phyloP scores from a whole-genome alignment of 1,140 invertebrate species.

The Cotesia chilonis region DNA sequence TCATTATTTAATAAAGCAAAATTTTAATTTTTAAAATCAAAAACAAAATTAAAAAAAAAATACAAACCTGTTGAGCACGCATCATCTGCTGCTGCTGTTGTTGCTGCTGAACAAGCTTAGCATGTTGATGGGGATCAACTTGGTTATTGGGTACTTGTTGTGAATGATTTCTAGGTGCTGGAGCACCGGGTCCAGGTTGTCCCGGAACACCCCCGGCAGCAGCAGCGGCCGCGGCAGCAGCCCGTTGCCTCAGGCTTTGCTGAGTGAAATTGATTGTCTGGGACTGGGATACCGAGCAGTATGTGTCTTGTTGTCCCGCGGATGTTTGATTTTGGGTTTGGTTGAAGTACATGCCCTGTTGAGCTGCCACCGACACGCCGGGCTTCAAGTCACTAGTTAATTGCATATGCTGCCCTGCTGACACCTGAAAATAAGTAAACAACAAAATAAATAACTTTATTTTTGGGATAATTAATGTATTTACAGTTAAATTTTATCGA shows the following conservation, averaged over 20 bases:
- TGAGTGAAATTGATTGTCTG: constrained; percentile 87
- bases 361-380: constrained; percentile 76
- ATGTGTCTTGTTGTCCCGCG: constrained; percentile 69
- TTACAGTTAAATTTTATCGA: constrained; percentile 12
- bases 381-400: constrained; percentile 74
- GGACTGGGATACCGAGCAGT: constrained; percentile 77
- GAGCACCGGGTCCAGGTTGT: constrained; percentile 44
- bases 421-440: constrained; percentile 69
- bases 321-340: constrained; percentile 67
- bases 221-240: constrained; percentile 58
- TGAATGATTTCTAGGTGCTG: constrained; percentile 52
- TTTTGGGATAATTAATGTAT: neutral
- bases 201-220: constrained; percentile 54
- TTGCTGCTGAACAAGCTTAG: constrained; percentile 70
- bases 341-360: constrained; percentile 81
- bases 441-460: neutral
- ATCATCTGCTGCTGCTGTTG: constrained; percentile 65
- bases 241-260: constrained; percentile 70
- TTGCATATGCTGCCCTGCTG: constrained; percentile 82
- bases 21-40: too few relatives aligned
- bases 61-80: constrained; percentile 66
- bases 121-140: constrained; percentile 69
- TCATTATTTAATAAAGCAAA: too few relatives aligned
- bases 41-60: too few relatives aligned
- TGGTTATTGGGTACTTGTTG: constrained; percentile 56